These are phyloP conservation scores for Ochropleura plecta DNA, from an alignment of 2,888 invertebrate genomes.

Conservation along the genomic window DNA sequence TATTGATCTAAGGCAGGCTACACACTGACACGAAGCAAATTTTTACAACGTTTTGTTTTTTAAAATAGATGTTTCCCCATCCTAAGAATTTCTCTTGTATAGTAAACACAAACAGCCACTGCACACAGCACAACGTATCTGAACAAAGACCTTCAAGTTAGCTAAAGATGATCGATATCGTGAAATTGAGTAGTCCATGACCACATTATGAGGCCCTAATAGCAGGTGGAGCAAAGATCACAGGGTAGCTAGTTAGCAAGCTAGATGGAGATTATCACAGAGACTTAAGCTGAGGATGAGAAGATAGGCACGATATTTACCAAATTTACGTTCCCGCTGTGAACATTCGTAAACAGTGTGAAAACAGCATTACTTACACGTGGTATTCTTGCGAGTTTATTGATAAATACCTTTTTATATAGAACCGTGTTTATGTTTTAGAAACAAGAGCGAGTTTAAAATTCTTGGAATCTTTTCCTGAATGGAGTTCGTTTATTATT, in stretches of 20 bases:
- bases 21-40: neutral
- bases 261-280: neutral
- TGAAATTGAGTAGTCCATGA: neutral
- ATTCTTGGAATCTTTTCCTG: constrained; percentile 12
- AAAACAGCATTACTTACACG: constrained; percentile 17
- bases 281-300: neutral
- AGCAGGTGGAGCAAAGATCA: neutral
- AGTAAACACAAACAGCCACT: no score
- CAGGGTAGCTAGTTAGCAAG: neutral
- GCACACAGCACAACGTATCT: neutral
- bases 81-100: no score
- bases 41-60: no score
- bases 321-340: neutral
- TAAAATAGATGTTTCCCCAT: no score
- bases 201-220: neutral
- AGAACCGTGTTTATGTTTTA: constrained; percentile 23
- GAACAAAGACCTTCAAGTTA: neutral
- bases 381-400: constrained; percentile 31
- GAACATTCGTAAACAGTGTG: neutral
- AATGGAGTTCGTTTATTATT: neutral
- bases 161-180: neutral
- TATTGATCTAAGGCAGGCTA: constrained; percentile 10
- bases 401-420: constrained; percentile 26
- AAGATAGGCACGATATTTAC: neutral
- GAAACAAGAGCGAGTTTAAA: neutral